Evolutionary conservation across 1,140 invertebrate genomes (phyloP).

Genomic region (Trichonephila inaurata): DNA sequence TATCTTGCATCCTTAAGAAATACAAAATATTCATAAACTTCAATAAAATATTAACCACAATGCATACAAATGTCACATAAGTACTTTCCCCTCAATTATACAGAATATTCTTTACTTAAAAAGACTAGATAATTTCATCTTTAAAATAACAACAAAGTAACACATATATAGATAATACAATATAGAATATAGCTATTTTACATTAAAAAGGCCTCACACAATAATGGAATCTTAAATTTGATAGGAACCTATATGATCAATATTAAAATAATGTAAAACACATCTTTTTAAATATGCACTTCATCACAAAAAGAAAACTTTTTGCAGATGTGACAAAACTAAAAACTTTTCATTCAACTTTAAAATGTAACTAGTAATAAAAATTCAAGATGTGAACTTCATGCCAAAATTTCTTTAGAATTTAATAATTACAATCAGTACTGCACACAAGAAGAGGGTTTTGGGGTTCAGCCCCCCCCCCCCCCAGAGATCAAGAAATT

Average conservation of each 20-base stretch:
- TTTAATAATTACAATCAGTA: too few species aligned
- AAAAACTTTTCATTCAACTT: too few species aligned
- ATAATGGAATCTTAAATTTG: not conserved
- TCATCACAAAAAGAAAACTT: too few species aligned
- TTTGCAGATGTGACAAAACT: too few species aligned
- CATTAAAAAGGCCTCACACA: not conserved
- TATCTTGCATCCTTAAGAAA: not conserved
- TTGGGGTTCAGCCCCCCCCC: too few species aligned
- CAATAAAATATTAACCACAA: not conserved
- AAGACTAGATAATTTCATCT: not conserved
- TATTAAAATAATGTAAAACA: not conserved
- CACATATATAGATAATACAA: not conserved
- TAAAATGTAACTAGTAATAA: too few species aligned
- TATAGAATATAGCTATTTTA: not conserved
- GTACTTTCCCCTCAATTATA: not conserved
- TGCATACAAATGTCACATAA: not conserved
- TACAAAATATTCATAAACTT: not conserved
- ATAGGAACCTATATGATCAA: not conserved
- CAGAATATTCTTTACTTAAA: not conserved
- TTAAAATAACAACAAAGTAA: not conserved
- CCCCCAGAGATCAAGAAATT: too few species aligned
- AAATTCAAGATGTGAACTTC: too few species aligned
- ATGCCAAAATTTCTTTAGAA: too few species aligned
- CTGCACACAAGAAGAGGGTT: too few species aligned
- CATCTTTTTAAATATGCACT: not conserved